Percentiles rank a stretch among this genome's conserved stretches.
Evolutionary conservation across 1,140 invertebrate genomes (phyloP).

Genomic region (Lethrus apterus): DNA sequence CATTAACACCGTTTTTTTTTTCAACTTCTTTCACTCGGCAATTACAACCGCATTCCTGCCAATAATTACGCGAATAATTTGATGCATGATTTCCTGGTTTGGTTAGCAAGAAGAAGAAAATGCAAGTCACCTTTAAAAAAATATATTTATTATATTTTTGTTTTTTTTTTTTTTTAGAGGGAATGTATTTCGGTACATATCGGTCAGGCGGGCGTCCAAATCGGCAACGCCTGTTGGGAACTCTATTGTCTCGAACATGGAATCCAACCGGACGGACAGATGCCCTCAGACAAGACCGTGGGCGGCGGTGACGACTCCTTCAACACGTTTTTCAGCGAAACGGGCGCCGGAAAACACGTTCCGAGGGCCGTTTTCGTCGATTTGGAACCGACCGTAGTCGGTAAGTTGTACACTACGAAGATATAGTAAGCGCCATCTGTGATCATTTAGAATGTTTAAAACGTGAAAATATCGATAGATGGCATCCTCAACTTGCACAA

Average conservation of each 20-base stretch:
- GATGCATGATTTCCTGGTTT: too few species aligned
- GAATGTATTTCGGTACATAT: conserved; percentile 84
- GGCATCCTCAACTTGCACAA: too few species aligned
- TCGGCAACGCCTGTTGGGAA: conserved; percentile 82
- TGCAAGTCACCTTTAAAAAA: too few species aligned
- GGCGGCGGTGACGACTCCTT: conserved; percentile 67
- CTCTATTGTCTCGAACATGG: conserved; percentile 86
- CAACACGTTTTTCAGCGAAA: conserved; percentile 79
- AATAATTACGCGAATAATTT: too few species aligned
- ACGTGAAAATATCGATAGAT: too few species aligned
- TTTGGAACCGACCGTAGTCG: conserved; percentile 66
- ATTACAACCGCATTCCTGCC: too few species aligned
- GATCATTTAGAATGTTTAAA: too few species aligned
- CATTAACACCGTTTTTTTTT: too few species aligned
- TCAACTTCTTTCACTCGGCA: too few species aligned
- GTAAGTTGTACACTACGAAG: too few species aligned
- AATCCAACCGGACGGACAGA: conserved; percentile 80
- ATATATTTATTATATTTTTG: not conserved
- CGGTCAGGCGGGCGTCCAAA: conserved; percentile 84
- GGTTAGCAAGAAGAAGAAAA: too few species aligned
- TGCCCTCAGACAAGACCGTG: conserved; percentile 67
- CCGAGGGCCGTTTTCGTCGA: conserved; percentile 60
- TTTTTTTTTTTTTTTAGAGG: conserved; percentile 45
- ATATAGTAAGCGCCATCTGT: too few species aligned
- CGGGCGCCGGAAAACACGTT: conserved; percentile 65